Evolutionary conservation across 2,113 vertebrate genomes (phyloP).

Genomic region (Lamprologus callipterus): DNA sequence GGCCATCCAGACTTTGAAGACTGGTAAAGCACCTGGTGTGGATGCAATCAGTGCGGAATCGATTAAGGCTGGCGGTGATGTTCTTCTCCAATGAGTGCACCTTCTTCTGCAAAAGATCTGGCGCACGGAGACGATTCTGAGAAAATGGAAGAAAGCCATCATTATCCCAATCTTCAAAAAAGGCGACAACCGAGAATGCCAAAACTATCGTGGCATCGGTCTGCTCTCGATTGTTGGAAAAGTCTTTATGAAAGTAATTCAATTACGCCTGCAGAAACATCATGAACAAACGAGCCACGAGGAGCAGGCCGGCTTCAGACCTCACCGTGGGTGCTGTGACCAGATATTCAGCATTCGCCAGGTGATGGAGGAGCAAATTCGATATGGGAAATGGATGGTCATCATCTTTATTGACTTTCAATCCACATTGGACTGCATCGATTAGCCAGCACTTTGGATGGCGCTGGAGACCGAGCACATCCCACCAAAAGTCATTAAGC

Average conservation of each 20-base stretch:
- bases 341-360: background rate
- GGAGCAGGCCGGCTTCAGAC: background rate
- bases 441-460: background rate
- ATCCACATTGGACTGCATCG: background rate
- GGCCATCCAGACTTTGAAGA: background rate
- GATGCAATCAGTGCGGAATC: background rate
- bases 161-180: background rate
- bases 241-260: background rate
- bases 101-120: background rate
- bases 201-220: background rate
- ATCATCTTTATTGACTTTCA: background rate
- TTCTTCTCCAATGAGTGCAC: background rate
- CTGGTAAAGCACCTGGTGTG: background rate
- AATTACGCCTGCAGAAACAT: background rate
- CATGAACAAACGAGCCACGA: accelerated
- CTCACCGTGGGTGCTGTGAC: background rate
- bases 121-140: accelerated
- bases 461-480: background rate
- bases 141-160: background rate
- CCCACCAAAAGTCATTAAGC: background rate
- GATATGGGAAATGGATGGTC: background rate
- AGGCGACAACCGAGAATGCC: background rate
- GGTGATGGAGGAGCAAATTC: background rate
- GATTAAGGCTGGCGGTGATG: background rate
- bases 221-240: background rate